Base-by-base conservation (phyloP, 2,113 vertebrate genomes). In the Zeus faber region DNA sequence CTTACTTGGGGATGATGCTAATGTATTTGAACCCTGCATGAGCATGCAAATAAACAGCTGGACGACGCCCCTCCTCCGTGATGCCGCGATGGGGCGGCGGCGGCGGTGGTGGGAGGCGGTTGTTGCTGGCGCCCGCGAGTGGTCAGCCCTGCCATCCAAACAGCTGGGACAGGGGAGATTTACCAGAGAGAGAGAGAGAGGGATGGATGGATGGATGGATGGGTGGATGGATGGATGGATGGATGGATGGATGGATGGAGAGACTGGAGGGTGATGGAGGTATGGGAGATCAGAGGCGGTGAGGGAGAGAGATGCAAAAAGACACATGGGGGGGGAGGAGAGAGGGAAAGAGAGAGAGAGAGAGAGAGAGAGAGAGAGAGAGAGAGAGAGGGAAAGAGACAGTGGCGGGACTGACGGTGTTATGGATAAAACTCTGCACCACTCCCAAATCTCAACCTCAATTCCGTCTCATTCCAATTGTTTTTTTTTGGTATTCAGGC, bases 1-100 rank as follows among this genome's bases (percentile, higher is more conserved):
- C 8, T 10, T 10, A 9, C 5, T 2, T 13, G 8, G 13, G 33
- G 33, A 11, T 14, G 47, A 57, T 41, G 29, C 63, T 44, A 55
- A 49, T 53, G 47, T 39, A 76, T 79, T 65, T 65, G 54, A 58
- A 84, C 17, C 16, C 58, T 57, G 45, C 51, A 55, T 79, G 58
- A 78, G 61, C 2, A 62, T 71, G 57, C 46, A 52, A 54, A 71
- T 48, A 54, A 79, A 73, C 69, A 86, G 76, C 74, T 58, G 53
- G 63, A 59, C 45, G 16, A 71, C 67, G 60, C 47, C 47, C 66
- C 33, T 58, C 64, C 62, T 58, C 67, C 46, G 29, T 24, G 5
- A 4, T 72, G 52, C 61, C 27, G 35, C 51, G 49, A 9, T 9
- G 27, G 27, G 27, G 27, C 27, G 9, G 27, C 8, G 27, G 27